Percentiles rank a stretch among this genome's conserved stretches.
These are phyloP conservation scores for Chiroxiphia lanceolata DNA, from an alignment of 2,797 vertebrate genomes.

Conservation along the genomic window DNA sequence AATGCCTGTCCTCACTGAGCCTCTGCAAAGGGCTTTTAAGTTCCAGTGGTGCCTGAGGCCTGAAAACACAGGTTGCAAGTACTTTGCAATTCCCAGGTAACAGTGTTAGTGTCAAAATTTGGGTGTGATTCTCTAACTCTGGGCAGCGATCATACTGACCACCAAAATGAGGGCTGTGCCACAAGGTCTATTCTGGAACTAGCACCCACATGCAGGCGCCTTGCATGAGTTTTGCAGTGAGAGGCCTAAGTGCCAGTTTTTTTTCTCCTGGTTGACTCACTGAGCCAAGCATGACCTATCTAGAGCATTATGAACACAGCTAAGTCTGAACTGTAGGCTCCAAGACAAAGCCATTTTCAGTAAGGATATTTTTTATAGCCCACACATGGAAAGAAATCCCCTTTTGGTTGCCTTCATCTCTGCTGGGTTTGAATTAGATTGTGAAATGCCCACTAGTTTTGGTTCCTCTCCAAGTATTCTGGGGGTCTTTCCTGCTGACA, in stretches of 20 bases:
- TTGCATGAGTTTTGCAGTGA: background rate
- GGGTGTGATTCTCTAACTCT: background rate
- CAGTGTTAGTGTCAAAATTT: background rate
- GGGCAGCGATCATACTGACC: background rate
- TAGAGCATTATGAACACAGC: background rate
- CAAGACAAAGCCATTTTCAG: background rate
- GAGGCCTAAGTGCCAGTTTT: background rate
- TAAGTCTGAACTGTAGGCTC: background rate
- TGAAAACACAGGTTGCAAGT: background rate
- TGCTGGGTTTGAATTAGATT: background rate
- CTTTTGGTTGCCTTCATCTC: background rate
- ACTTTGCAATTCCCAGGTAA: background rate
- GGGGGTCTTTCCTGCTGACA: background rate
- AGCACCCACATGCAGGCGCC: background rate
- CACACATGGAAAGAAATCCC: background rate
- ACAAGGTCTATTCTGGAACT: background rate
- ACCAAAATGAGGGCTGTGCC: background rate
- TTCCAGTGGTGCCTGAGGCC: background rate
- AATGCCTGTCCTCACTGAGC: background rate
- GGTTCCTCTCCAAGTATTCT: constrained; percentile 3
- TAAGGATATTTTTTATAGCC: background rate
- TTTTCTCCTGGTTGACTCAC: background rate
- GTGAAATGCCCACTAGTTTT: background rate
- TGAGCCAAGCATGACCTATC: background rate
- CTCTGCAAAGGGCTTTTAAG: background rate